Evolutionary conservation across 2,113 vertebrate species (phyloP).

Genomic region (Aythya baeri): DNA sequence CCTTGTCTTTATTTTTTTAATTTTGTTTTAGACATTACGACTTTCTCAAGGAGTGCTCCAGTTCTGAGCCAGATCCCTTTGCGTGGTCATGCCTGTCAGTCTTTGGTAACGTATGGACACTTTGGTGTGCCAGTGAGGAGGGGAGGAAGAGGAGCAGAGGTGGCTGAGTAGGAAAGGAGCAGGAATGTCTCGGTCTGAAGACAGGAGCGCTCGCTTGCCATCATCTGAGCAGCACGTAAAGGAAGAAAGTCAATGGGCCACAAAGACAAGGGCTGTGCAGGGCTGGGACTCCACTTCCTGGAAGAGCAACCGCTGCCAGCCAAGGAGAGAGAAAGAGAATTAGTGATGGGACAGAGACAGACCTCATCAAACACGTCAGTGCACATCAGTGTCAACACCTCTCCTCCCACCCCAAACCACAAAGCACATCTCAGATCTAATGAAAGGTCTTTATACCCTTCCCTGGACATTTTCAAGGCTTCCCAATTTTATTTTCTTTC

Average conservation of each 20-base stretch:
- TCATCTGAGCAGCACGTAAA: slow-evolving; percentile 82
- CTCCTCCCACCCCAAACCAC: background rate
- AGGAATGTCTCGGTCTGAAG: slow-evolving; percentile 61
- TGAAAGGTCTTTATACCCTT: background rate
- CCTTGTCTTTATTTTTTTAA: slow-evolving; percentile 22
- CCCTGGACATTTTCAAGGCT: background rate
- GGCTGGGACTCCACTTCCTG: slow-evolving; percentile 51
- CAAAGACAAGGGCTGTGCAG: slow-evolving; percentile 49
- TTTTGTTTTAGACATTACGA: slow-evolving; percentile 62
- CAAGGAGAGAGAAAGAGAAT: slow-evolving; percentile 46
- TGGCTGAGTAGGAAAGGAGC: slow-evolving; percentile 68
- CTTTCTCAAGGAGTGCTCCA: slow-evolving; percentile 72
- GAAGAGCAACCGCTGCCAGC: slow-evolving; percentile 78
- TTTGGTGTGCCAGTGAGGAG: slow-evolving; percentile 84
- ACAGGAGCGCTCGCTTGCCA: slow-evolving; percentile 66
- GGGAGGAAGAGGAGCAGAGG: slow-evolving; percentile 72
- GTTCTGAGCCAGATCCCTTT: slow-evolving; percentile 75
- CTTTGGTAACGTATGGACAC: slow-evolving; percentile 86
- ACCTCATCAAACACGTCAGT: background rate
- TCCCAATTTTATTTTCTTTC: background rate
- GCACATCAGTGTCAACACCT: no score
- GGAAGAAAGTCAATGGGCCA: slow-evolving; percentile 74
- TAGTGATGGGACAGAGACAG: background rate
- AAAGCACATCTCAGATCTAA: background rate
- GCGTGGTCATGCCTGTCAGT: slow-evolving; percentile 76